Evolutionary conservation across 2,888 invertebrate genomes (phyloP).

Genomic region (Pocota personata): DNA sequence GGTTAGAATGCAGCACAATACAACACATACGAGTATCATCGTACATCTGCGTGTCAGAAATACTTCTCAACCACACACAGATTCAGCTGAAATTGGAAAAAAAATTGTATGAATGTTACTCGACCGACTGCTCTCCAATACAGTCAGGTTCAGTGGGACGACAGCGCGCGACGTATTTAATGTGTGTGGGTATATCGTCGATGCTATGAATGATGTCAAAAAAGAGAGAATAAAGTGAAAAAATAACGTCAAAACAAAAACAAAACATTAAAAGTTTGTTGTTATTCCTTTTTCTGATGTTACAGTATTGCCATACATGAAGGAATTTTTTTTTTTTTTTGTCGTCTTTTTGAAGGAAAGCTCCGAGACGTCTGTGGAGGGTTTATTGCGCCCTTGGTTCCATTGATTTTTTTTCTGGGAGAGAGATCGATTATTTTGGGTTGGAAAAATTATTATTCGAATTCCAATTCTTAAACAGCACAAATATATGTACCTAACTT

Average conservation of each 20-base stretch:
- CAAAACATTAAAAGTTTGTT: conserved; percentile 64
- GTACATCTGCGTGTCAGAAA: conserved; percentile 56
- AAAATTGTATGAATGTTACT: conserved; percentile 70
- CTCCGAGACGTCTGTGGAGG: conserved; percentile 35
- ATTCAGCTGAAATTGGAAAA: conserved; percentile 21
- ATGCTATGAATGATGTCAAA: conserved; percentile 5
- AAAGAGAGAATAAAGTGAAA: conserved; percentile 8
- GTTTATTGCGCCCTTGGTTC: conserved; percentile 65
- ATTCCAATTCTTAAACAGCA: background rate
- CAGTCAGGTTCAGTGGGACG: conserved; percentile 73
- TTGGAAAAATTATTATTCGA: conserved; percentile 50
- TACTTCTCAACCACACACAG: conserved; percentile 38
- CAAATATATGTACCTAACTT: background rate
- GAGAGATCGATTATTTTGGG: conserved; percentile 56
- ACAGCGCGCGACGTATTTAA: conserved; percentile 13
- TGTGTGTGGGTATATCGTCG: conserved; percentile 31
- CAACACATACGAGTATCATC: conserved; percentile 5
- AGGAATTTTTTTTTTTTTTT: background rate
- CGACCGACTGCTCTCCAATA: conserved; percentile 73
- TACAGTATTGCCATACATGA: conserved; percentile 57
- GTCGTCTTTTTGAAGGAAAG: conserved; percentile 23
- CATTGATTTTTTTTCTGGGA: conserved; percentile 52
- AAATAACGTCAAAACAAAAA: conserved; percentile 51
- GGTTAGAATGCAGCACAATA: conserved; percentile 38
- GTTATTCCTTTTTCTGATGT: conserved; percentile 41